Conservation (phyloP, 2,888 invertebrate species). For the Agrenia bidenticulata region DNA sequence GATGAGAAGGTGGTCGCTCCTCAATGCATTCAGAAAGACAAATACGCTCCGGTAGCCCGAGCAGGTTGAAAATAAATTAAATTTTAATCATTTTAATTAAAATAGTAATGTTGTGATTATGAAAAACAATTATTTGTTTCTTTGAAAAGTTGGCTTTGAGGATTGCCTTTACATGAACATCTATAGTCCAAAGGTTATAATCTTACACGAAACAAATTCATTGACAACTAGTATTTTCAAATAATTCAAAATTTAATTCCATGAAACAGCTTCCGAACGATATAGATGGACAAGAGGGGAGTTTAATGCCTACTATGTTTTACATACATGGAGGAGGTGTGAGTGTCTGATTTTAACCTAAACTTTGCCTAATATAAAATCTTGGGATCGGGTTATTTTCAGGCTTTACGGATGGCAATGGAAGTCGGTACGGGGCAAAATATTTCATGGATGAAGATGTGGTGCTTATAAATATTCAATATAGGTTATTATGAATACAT, state of each 20-base stretch:
- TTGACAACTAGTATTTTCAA: not conserved
- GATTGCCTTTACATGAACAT: slow-evolving; percentile 37
- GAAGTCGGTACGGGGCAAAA: slow-evolving; percentile 36
- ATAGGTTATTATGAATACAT: slow-evolving; percentile 12
- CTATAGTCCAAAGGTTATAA: slow-evolving; percentile 13
- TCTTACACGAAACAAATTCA: not conserved
- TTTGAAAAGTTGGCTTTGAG: slow-evolving; percentile 35
- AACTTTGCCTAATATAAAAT: too few species aligned
- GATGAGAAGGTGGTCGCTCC: slow-evolving; percentile 23
- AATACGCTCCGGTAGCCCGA: slow-evolving; percentile 19
- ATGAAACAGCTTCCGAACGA: not conserved
- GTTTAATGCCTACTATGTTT: slow-evolving; percentile 14
- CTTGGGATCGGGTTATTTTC: not conserved
- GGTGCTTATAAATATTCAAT: slow-evolving; percentile 33
- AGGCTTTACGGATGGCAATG: slow-evolving; percentile 30
- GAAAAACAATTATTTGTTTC: slow-evolving; percentile 35
- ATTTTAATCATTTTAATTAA: too few species aligned
- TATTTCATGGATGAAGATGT: slow-evolving; percentile 45
- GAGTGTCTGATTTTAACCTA: too few species aligned
- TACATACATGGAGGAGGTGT: slow-evolving; percentile 21
- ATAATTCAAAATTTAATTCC: too few species aligned
- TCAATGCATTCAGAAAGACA: slow-evolving; percentile 38
- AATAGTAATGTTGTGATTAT: too few species aligned
- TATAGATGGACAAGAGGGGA: slow-evolving; percentile 1
- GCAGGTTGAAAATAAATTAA: slow-evolving; percentile 25